Evolutionary conservation across 2,797 vertebrate species (phyloP).

Genomic region (Mormyrus proboscirostris): DNA sequence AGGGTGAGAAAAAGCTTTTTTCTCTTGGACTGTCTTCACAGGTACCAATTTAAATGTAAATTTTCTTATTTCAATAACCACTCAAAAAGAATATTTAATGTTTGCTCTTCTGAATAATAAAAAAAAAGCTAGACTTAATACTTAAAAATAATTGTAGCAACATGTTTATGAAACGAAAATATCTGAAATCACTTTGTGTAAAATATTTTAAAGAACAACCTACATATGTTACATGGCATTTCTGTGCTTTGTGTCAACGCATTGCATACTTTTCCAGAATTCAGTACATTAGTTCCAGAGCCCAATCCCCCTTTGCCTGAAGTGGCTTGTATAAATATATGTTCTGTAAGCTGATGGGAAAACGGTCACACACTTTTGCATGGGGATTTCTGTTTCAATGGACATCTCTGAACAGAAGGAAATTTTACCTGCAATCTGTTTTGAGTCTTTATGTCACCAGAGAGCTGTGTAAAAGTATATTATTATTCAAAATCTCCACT

Average conservation of each 20-base stretch:
- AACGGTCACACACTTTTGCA: background rate
- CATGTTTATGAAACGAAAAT: background rate
- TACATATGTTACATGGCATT: background rate
- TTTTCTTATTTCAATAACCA: slow-evolving; percentile 32
- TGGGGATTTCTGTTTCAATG: background rate
- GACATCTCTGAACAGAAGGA: slow-evolving; percentile 3
- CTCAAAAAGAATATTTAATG: slow-evolving; percentile 27
- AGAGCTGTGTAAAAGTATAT: background rate
- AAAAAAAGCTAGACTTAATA: background rate
- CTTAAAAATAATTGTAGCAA: slow-evolving; percentile 7
- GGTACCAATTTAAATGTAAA: slow-evolving; percentile 34
- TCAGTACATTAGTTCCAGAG: slow-evolving; percentile 6
- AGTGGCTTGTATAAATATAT: slow-evolving; percentile 3
- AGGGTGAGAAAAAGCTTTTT: slow-evolving; percentile 21
- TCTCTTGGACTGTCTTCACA: slow-evolving; percentile 19
- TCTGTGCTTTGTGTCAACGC: background rate
- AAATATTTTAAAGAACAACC: background rate
- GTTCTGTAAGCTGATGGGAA: slow-evolving; percentile 2
- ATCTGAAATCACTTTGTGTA: background rate
- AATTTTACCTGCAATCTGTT: slow-evolving; percentile 7
- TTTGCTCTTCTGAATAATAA: slow-evolving; percentile 23
- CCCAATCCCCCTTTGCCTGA: background rate
- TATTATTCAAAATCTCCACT: slow-evolving; percentile 15
- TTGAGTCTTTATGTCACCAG: background rate
- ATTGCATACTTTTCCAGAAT: background rate